A percentile compares a stretch with the other conserved stretches of the same genome.
Evolutionary conservation across 2,888 invertebrate genomes (phyloP).

Genomic region (Dastarcus helophoroides): DNA sequence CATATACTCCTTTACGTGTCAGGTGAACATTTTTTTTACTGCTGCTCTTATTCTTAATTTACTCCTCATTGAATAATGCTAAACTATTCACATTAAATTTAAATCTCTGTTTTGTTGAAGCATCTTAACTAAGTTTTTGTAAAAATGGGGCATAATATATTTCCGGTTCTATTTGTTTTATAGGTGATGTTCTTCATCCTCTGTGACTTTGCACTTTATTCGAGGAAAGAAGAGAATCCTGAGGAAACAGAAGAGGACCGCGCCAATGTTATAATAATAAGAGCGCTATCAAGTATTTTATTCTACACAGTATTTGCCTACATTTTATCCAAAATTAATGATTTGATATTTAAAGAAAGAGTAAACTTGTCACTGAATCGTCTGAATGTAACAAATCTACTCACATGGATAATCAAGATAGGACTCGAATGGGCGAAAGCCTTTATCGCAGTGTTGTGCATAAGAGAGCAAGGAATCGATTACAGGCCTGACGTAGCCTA

Average conservation of each 20-base stretch:
- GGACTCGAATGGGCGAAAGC: slow-evolving; percentile 71
- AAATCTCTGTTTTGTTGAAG: no score
- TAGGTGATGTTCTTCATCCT: slow-evolving; percentile 32
- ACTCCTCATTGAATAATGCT: no score
- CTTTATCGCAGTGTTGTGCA: slow-evolving; percentile 44
- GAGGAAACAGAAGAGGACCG: no score
- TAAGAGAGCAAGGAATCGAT: slow-evolving; percentile 61
- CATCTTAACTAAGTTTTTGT: no score
- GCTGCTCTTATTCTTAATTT: no score
- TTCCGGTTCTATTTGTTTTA: slow-evolving; percentile 16
- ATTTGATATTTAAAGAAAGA: slow-evolving; percentile 23
- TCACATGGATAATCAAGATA: slow-evolving; percentile 43
- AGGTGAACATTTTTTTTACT: slow-evolving; percentile 21
- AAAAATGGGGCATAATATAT: no score
- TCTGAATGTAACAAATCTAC: slow-evolving; percentile 17
- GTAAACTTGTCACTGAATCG: slow-evolving; percentile 11
- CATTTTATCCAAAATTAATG: slow-evolving; percentile 29
- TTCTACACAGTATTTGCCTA: slow-evolving; percentile 34
- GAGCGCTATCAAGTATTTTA: slow-evolving; percentile 31
- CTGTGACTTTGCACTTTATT: slow-evolving; percentile 23
- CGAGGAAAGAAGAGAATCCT: slow-evolving; percentile 14
- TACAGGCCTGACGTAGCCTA: slow-evolving; percentile 55
- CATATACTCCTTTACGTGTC: slow-evolving; percentile 31
- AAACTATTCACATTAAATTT: no score
- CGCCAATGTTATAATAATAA: slow-evolving; percentile 25